A percentile compares a stretch with the other conserved stretches of the same genome.
These are phyloP conservation scores for Esox niger DNA, from an alignment of 2,113 vertebrate genomes.

Conservation along the genomic window DNA sequence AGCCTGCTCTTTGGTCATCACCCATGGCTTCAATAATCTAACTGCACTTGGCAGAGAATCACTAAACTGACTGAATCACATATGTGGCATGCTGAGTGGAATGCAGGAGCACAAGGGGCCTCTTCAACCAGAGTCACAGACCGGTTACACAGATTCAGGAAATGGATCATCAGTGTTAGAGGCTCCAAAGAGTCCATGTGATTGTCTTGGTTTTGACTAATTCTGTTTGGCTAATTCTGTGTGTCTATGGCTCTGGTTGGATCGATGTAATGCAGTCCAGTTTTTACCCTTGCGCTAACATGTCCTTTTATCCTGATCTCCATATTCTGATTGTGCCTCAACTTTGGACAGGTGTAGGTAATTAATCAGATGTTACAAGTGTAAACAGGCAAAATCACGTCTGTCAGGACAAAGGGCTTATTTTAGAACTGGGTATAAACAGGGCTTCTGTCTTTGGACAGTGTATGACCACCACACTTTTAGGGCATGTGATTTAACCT, in stretches of 20 bases:
- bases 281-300: no score
- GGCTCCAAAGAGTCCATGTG: conserved; percentile 6
- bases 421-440: no score
- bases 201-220: conserved; percentile 38
- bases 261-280: no score
- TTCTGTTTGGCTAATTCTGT: neutral
- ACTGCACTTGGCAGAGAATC: conserved; percentile 6
- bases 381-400: no score
- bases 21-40: neutral
- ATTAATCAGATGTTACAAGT: no score
- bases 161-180: neutral
- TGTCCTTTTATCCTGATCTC: no score
- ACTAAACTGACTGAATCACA: conserved; percentile 21
- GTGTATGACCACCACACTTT: neutral
- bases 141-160: neutral
- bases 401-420: no score
- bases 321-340: no score
- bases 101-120: neutral
- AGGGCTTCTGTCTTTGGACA: no score
- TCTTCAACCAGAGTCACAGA: neutral
- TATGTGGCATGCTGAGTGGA: conserved; percentile 37
- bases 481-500: conserved; percentile 23
- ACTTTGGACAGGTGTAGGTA: no score
- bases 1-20: conserved; percentile 42
- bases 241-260: neutral